Conservation (phyloP, 2,797 vertebrate genomes). For the Calcarius lapponicus region DNA sequence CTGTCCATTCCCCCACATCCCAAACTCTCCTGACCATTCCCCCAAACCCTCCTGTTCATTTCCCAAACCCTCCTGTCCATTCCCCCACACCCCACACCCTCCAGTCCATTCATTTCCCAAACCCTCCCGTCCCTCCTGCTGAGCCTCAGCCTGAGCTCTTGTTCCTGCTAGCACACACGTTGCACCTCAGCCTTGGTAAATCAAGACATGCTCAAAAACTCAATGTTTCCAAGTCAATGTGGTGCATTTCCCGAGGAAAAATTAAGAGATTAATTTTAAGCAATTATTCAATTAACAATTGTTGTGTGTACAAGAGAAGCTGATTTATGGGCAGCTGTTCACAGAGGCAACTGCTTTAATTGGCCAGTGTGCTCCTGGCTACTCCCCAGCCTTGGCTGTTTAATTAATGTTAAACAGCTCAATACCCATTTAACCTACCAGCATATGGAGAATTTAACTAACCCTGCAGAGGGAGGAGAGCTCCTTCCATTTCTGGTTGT, state of each 20-base stretch:
- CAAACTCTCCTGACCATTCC: too few species aligned
- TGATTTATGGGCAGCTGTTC: slow-evolving; percentile 56
- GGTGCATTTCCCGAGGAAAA: background rate
- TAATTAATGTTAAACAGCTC: slow-evolving; percentile 61
- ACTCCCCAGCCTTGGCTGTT: slow-evolving; percentile 26
- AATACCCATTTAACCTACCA: slow-evolving; percentile 28
- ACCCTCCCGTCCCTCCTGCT: background rate
- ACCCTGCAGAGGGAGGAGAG: background rate
- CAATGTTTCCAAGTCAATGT: background rate
- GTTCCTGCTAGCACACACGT: background rate
- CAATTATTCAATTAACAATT: slow-evolving; percentile 63
- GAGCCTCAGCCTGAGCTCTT: background rate
- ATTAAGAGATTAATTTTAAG: background rate
- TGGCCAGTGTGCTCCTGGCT: slow-evolving; percentile 28
- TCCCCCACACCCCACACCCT: background rate
- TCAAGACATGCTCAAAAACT: background rate
- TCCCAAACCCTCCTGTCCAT: too few species aligned
- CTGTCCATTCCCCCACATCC: too few species aligned
- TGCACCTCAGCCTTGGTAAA: background rate
- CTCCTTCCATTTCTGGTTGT: background rate
- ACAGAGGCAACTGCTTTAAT: slow-evolving; percentile 27
- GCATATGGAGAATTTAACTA: slow-evolving; percentile 28
- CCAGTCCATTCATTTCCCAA: background rate
- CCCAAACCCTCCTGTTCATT: too few species aligned
- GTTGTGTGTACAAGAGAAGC: slow-evolving; percentile 11